Evolutionary conservation across 2,888 invertebrate species (phyloP).

Genomic region (Myopa tessellatipennis): DNA sequence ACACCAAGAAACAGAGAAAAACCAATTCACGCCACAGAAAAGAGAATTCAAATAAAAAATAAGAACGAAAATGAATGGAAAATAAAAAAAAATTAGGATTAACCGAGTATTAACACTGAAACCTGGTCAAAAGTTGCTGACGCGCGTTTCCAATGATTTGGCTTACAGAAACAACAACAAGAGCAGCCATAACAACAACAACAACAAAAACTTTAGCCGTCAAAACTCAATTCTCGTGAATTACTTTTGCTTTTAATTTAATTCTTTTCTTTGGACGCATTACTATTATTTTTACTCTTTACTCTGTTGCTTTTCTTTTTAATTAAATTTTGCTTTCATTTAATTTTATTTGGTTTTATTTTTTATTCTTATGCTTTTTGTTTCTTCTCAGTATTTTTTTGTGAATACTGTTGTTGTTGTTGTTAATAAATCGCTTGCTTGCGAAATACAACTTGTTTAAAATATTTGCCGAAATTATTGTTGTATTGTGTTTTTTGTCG

Average conservation of each 20-base stretch:
- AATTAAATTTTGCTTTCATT: neutral
- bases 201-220: neutral
- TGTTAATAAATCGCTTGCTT: neutral
- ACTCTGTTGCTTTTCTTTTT: conserved; percentile 8
- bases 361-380: neutral
- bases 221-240: conserved; percentile 40
- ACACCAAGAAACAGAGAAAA: neutral
- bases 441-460: neutral
- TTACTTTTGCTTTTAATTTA: conserved; percentile 44
- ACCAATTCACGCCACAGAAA: neutral
- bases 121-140: conserved; percentile 40
- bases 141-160: conserved; percentile 28
- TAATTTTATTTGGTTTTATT: neutral
- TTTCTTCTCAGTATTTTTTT: neutral
- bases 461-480: neutral
- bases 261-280: neutral
- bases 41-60: no score
- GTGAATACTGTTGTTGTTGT: neutral
- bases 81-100: neutral
- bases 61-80: no score
- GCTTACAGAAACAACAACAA: neutral
- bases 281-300: neutral
- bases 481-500: neutral
- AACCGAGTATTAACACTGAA: neutral
- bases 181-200: neutral